Evolutionary conservation across 2,888 invertebrate genomes (phyloP).

Genomic region (Tetranychus piercei): DNA sequence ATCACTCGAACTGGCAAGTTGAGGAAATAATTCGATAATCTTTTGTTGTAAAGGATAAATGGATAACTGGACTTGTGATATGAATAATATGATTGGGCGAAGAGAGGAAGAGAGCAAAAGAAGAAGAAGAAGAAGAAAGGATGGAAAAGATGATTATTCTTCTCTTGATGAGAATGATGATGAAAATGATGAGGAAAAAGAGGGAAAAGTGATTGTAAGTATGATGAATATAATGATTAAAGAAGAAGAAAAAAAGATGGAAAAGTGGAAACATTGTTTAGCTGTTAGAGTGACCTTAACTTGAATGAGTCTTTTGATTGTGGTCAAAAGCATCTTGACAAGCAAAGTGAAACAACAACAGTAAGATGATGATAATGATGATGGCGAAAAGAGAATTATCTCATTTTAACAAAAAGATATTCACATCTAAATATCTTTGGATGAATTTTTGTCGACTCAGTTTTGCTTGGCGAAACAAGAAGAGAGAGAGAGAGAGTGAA

Average conservation of each 20-base stretch:
- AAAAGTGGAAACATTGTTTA: not conserved
- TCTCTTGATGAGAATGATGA: not conserved
- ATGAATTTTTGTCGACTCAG: not conserved
- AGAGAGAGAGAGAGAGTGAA: not conserved
- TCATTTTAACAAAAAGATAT: not conserved
- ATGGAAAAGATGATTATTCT: not conserved
- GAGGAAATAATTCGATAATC: not conserved
- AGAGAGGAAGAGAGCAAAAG: not conserved
- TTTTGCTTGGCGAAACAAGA: not conserved
- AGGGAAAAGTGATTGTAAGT: not conserved
- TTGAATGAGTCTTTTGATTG: not conserved
- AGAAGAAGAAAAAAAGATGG: not conserved
- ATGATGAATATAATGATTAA: not conserved
- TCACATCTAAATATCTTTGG: not conserved
- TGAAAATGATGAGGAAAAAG: not conserved
- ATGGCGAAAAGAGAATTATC: not conserved
- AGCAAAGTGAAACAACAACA: not conserved
- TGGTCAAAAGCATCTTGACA: not conserved
- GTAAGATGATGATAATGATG: not conserved
- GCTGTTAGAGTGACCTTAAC: not conserved
- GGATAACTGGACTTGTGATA: slow-evolving; percentile 1
- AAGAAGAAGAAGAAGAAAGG: not conserved
- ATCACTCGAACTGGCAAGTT: not conserved
- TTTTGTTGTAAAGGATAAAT: not conserved
- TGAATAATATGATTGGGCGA: not conserved